Base-by-base conservation (phyloP, 2,113 vertebrate genomes). In the Cottus gobio region DNA sequence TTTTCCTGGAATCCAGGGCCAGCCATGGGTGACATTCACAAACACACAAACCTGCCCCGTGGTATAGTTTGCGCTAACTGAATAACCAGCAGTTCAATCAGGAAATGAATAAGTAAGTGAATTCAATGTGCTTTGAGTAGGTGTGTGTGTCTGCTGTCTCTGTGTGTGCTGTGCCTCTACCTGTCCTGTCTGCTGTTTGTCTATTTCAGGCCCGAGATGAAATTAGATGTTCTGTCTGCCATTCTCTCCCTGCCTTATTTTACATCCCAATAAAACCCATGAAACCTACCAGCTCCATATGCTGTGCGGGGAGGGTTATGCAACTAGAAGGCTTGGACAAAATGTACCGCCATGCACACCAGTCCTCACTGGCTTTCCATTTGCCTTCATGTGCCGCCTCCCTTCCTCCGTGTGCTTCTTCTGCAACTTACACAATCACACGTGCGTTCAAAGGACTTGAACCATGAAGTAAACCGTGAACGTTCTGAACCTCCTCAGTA, bases 231-330 rank as follows among this genome's bases (percentile, higher is more conserved):
- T 75, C 42, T 39, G 54, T 70, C 69, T 71, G 48, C 18, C 34
- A 8, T 58, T 75, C 61, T 74, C 44, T 69, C 58, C 64, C 70
- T 63, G 36, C 71, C 69, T 85, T 69, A 80, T 85, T 91, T 92
- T 90, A 86, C 74, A 77, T 85, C 77, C 80, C 82, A 78, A 84
- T 89, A 88, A 94, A 93, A 87, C 20, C 73, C 64, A 66, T 84
- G 52, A 85, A 84, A 77, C 67, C 90, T 77, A 83, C 48, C 60
- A 75, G 73, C 67, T 90, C 90, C 86, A 89, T 89, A 84, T 83
- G 81, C 64, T 75, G 57, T 2, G 39, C 71, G 65, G 61, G 8
- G 60, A 83, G 52, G 31, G 79, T 93, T 92, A 85, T 64, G 85
- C 83, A 89, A 90, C 85, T 48, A 57, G 70, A 61, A 58, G 69